Evolutionary conservation across 2,113 vertebrate species (phyloP).

Genomic region (Chascanopsetta lugubris): DNA sequence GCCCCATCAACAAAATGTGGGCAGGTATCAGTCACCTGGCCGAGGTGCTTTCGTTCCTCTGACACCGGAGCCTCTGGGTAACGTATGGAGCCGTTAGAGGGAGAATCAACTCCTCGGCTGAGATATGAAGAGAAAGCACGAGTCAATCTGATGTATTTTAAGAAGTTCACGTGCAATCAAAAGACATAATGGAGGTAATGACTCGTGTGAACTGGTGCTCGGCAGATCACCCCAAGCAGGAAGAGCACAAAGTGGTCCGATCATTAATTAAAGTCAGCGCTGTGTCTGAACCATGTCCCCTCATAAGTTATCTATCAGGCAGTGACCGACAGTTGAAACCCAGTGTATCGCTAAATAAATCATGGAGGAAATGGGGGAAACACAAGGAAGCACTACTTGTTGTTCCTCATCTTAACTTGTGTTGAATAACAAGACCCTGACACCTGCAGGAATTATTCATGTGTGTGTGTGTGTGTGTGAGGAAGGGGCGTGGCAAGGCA

Average conservation of each 20-base stretch:
- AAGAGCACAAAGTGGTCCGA: slow-evolving; percentile 4
- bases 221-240: not conserved
- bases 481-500: too few relatives aligned
- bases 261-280: slow-evolving; percentile 44
- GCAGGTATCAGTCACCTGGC: slow-evolving; percentile 74
- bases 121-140: not conserved
- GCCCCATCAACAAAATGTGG: slow-evolving; percentile 72
- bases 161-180: not conserved
- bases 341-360: slow-evolving; percentile 55
- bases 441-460: slow-evolving; percentile 58
- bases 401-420: slow-evolving; percentile 62
- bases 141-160: not conserved
- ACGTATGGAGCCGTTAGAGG: slow-evolving; percentile 50
- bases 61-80: slow-evolving; percentile 52
- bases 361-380: slow-evolving; percentile 16
- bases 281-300: slow-evolving; percentile 22
- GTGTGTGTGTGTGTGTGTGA: too few relatives aligned
- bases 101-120: not conserved
- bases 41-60: slow-evolving; percentile 36
- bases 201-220: not conserved
- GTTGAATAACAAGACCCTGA: slow-evolving; percentile 52
- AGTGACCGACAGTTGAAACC: slow-evolving; percentile 37
- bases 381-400: slow-evolving; percentile 45
- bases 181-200: not conserved
- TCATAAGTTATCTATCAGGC: slow-evolving; percentile 30